These are phyloP conservation scores for Chloropsis cyanopogon DNA, from an alignment of 2,113 vertebrate genomes.

Conservation along the genomic window DNA sequence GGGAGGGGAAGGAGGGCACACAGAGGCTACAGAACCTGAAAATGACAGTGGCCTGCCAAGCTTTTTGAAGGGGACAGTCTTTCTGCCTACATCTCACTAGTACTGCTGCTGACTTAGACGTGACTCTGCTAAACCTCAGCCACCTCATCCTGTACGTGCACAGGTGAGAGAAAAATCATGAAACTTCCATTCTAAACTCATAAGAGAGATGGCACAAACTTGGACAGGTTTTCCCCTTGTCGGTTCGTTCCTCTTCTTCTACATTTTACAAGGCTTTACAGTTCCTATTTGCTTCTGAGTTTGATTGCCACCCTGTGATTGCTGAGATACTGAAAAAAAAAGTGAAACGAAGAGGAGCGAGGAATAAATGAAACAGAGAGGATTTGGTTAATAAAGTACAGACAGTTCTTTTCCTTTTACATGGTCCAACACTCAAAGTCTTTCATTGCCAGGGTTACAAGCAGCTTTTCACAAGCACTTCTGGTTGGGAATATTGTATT, in stretches of 20 bases:
- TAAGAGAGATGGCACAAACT: rapidly evolving
- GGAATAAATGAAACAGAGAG: constrained; percentile 40
- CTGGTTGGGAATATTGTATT: constrained; percentile 70
- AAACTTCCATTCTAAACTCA: neutral
- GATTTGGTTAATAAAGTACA: constrained; percentile 56
- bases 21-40: neutral
- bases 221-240: neutral
- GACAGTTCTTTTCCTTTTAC: constrained; percentile 50
- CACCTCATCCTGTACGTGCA: rapidly evolving
- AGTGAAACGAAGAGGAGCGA: neutral
- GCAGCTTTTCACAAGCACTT: constrained; percentile 67
- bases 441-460: constrained; percentile 72
- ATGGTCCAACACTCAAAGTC: constrained; percentile 26
- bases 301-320: neutral
- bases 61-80: neutral
- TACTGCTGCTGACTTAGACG: neutral
- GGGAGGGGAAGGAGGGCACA: neutral
- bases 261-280: neutral
- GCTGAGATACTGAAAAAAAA: neutral
- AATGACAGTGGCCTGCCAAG: neutral
- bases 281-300: neutral
- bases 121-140: neutral
- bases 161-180: neutral
- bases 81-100: neutral
- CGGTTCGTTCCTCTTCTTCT: neutral